Evolutionary conservation across 2,888 invertebrate species (phyloP).

Genomic region (Caenorhabditis sp.): DNA sequence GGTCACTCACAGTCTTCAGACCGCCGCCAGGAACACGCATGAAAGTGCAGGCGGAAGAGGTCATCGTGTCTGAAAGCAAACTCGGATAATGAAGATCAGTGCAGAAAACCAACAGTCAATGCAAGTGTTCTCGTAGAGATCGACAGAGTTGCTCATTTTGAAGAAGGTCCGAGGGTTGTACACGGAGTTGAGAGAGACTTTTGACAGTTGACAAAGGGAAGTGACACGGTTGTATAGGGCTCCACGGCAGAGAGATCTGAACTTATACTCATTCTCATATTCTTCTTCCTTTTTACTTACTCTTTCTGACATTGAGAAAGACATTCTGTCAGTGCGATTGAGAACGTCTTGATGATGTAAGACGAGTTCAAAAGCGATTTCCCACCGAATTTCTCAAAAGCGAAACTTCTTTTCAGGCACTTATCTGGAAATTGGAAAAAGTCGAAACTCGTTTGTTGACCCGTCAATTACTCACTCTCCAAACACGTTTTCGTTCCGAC

Average conservation of each 20-base stretch:
- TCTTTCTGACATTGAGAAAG: slow-evolving; percentile 66
- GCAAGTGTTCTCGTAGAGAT: slow-evolving; percentile 78
- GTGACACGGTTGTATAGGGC: slow-evolving; percentile 57
- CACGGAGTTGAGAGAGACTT: slow-evolving; percentile 73
- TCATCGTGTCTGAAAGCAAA: slow-evolving; percentile 49
- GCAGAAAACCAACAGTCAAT: slow-evolving; percentile 65
- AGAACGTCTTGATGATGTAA: slow-evolving; percentile 51
- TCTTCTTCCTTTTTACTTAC: slow-evolving; percentile 27
- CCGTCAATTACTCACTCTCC: slow-evolving; percentile 54
- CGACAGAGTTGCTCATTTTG: slow-evolving; percentile 57
- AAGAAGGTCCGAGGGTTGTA: slow-evolving; percentile 72
- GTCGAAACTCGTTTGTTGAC: not conserved
- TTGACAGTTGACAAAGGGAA: slow-evolving; percentile 67
- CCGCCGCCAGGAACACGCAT: slow-evolving; percentile 67
- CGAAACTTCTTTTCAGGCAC: slow-evolving; percentile 62
- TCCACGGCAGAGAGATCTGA: slow-evolving; percentile 67
- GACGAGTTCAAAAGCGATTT: slow-evolving; percentile 32
- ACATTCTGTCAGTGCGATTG: slow-evolving; percentile 65
- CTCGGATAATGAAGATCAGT: no score
- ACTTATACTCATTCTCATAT: not conserved
- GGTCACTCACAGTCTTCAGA: slow-evolving; percentile 56
- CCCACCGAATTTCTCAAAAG: slow-evolving; percentile 62
- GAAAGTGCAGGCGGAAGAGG: slow-evolving; percentile 51
- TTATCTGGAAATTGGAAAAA: slow-evolving; percentile 39
- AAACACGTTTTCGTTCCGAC: slow-evolving; percentile 57